phyloP scores from a whole-genome alignment of 2,113 vertebrate species.

The Xiphorhynchus elegans region DNA sequence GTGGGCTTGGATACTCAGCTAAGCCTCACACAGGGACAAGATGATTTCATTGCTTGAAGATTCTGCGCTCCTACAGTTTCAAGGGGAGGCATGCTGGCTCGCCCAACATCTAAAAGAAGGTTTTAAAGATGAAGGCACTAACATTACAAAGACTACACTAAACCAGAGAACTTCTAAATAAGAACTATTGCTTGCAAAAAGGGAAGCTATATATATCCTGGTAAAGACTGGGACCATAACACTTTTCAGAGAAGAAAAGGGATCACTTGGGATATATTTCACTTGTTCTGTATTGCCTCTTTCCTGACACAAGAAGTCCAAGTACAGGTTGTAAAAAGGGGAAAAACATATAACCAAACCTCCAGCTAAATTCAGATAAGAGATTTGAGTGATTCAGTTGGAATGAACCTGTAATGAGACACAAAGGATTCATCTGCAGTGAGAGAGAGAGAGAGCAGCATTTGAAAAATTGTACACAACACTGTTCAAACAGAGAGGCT shows the following conservation, averaged over 20 bases:
- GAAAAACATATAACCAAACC: not conserved
- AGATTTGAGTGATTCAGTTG: constrained; percentile 48
- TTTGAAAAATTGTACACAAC: constrained; percentile 32
- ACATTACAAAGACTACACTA: not conserved
- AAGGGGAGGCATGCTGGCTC: not conserved
- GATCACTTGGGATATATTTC: not conserved
- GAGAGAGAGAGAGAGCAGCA: constrained; percentile 20
- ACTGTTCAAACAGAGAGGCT: not conserved
- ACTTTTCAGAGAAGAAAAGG: not conserved
- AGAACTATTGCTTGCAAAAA: not conserved
- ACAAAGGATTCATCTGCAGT: constrained; percentile 59
- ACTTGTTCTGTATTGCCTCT: not conserved
- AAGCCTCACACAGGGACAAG: not conserved
- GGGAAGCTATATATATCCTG: not conserved
- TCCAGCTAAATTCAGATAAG: constrained; percentile 55
- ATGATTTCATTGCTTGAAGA: not conserved
- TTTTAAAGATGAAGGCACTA: not conserved
- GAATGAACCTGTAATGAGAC: constrained; percentile 63
- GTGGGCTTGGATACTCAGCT: not conserved
- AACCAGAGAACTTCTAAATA: not conserved
- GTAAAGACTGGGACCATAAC: not conserved
- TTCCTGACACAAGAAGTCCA: not conserved
- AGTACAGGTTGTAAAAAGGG: not conserved
- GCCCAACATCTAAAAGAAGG: not conserved
- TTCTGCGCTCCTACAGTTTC: not conserved